Evolutionary conservation across 1,140 invertebrate species (phyloP).

Genomic region (Lepidostoma basale): DNA sequence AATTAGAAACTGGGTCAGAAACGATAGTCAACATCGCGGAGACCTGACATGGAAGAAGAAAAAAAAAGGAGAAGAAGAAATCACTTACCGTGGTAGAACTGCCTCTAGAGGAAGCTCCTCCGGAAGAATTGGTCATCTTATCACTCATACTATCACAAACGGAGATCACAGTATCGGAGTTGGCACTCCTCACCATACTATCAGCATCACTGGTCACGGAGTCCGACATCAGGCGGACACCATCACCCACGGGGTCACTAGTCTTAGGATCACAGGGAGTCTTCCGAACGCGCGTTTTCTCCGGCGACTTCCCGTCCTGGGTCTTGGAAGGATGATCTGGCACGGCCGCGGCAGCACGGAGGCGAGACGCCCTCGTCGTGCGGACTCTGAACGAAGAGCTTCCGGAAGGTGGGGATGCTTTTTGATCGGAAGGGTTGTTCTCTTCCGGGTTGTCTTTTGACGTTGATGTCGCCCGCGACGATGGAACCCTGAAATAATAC

Average conservation of each 20-base stretch:
- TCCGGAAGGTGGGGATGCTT: constrained; percentile 30
- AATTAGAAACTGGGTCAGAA: too few species aligned
- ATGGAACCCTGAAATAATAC: constrained; percentile 16
- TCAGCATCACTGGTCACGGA: background rate
- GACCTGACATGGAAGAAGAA: too few species aligned
- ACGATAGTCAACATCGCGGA: too few species aligned
- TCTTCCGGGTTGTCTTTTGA: background rate
- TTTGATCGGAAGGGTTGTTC: background rate
- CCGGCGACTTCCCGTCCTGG: constrained; percentile 22
- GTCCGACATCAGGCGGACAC: background rate
- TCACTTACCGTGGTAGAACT: constrained; percentile 31
- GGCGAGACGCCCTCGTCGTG: constrained; percentile 72
- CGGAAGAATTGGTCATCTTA: constrained; percentile 20
- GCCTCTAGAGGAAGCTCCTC: constrained; percentile 3
- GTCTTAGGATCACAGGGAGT: background rate
- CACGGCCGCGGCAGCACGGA: constrained; percentile 67
- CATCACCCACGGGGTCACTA: background rate
- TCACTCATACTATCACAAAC: constrained; percentile 37
- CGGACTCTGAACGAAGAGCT: constrained; percentile 61
- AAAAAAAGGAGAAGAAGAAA: too few species aligned
- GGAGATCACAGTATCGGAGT: constrained; percentile 36
- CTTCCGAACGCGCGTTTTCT: constrained; percentile 48
- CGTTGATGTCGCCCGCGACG: background rate
- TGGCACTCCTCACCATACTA: constrained; percentile 2
- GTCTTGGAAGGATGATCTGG: constrained; percentile 47